These are phyloP conservation scores for Ianthella basta DNA, from an alignment of 37 sponge, comb jelly and placozoan species.

Conservation along the genomic window DNA sequence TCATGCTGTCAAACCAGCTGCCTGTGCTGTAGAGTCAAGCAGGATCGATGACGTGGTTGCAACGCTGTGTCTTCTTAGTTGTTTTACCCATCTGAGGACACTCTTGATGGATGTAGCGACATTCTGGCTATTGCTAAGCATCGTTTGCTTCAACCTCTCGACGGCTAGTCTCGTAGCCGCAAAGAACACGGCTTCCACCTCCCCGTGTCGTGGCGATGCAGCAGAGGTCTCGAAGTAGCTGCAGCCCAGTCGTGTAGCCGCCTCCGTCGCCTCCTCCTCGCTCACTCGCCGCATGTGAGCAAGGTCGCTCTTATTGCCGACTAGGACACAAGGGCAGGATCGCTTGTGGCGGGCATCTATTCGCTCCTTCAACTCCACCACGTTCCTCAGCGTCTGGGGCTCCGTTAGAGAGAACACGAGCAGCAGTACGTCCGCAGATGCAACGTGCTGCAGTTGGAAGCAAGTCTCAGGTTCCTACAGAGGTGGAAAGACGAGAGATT, in stretches of 20 bases:
- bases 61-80: neutral
- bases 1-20: no score
- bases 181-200: neutral
- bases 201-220: constrained; percentile 11
- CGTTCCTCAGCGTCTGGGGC: constrained; percentile 10
- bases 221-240: constrained; percentile 55
- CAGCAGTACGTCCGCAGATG: constrained; percentile 37
- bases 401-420: constrained; percentile 44
- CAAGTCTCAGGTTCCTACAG: neutral
- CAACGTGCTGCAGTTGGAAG: constrained; percentile 29
- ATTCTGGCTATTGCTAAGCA: no score
- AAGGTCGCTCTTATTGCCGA: constrained; percentile 55
- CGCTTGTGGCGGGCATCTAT: neutral
- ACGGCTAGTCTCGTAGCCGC: neutral
- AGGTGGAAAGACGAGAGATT: neutral
- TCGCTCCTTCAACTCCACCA: neutral
- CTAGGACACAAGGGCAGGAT: constrained; percentile 26
- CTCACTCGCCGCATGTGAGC: constrained; percentile 31
- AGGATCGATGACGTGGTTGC: neutral
- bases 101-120: neutral
- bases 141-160: neutral
- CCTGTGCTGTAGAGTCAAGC: no score
- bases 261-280: constrained; percentile 6
- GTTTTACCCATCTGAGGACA: neutral
- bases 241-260: constrained; percentile 31